phyloP scores from a whole-genome alignment of 2,113 vertebrate species.

The Melospiza melodia region DNA sequence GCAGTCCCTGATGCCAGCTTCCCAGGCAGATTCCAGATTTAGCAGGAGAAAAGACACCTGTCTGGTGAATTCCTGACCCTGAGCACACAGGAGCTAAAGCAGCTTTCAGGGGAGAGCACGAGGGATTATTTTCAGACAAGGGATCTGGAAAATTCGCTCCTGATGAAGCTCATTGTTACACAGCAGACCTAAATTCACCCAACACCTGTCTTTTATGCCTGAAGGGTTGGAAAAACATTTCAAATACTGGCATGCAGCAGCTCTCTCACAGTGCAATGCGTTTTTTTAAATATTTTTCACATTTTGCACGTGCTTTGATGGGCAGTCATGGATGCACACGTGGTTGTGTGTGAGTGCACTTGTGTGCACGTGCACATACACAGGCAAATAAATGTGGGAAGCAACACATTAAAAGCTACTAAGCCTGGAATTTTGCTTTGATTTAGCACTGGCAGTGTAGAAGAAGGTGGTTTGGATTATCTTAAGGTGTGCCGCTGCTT shows the following conservation, averaged over 20 bases:
- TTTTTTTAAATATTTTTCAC: not conserved
- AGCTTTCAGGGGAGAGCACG: not conserved
- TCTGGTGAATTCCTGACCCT: not conserved
- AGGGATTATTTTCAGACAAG: not conserved
- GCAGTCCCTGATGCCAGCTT: not conserved
- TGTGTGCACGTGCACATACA: accelerated
- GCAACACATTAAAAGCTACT: not conserved
- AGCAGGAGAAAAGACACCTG: not conserved
- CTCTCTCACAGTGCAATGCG: not conserved
- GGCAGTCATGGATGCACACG: not conserved
- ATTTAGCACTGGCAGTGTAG: not conserved
- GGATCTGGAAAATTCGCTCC: not conserved
- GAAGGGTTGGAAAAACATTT: not conserved
- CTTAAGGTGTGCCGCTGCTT: not conserved
- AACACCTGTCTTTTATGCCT: not conserved
- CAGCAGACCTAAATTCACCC: not conserved
- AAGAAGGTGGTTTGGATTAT: not conserved
- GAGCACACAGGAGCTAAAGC: not conserved
- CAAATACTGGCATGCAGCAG: not conserved
- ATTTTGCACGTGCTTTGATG: not conserved
- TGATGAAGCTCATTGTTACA: not conserved
- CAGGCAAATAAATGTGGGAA: not conserved
- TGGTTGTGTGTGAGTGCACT: not conserved
- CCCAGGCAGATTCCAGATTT: not conserved
- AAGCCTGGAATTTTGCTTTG: not conserved